Evolutionary conservation across 2,113 vertebrate genomes (phyloP), one percentile per base, ranked within the genome.

Genomic region (Pseudorectes ferrugineus): DNA sequence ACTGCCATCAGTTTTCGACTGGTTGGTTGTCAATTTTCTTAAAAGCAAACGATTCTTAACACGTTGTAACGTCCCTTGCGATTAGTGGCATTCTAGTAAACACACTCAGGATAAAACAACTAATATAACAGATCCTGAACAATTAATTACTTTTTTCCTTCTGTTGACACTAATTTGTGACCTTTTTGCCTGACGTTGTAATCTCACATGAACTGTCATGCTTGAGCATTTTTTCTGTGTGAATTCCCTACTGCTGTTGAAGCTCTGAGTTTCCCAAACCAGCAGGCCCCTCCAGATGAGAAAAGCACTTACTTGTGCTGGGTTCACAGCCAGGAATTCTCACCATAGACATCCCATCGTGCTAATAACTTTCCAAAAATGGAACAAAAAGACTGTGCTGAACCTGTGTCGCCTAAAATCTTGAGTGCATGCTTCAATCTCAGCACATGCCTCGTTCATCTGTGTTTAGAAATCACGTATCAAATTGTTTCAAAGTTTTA

Each of bases 51-150:
- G 2, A 18, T 68, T 72, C 58, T 31, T 31, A 54, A 36, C 57
- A 19, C 5, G 10, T 18, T 5, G 0, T 33, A 46, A 49, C 42
- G 35, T 31, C 51, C 8, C 29, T 43, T 38, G 49, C 0, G 2
- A 58, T 49, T 36, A 5, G 3, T 24, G 45, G 12, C 12, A 5
- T 73, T 48, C n/a, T 49, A 20, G 28, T 22, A 70, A 78, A 38
- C 24, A 49, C 26, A 16, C 18, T 43, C 8, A 2, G 2, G 11
- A 61, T 17, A 68, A 91, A 74, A 71, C 35, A n/a, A 58, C 63
- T 49, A 81, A 61, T 20, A 0, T 23, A 43, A 36, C 38, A 73
- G 28, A 18, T 85, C n/a, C 21, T 42, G 25, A 54, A 72, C 43
- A 79, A 79, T 31, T 52, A 19, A 10, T 72, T 67, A 28, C 1